phyloP scores from a whole-genome alignment of 2,113 vertebrate species.

The Athene cunicularia region DNA sequence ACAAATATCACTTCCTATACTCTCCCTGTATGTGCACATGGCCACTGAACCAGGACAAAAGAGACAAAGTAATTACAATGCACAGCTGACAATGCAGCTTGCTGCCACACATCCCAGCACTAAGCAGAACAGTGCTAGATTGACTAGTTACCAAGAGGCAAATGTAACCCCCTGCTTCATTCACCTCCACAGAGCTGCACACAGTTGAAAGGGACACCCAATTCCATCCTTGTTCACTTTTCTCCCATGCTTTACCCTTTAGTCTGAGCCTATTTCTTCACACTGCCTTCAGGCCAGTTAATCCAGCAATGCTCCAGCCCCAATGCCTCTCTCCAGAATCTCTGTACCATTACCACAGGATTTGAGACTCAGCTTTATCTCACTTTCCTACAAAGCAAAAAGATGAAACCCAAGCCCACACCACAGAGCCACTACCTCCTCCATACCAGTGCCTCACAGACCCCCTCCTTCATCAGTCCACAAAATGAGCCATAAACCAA shows the following conservation, averaged over 20 bases:
- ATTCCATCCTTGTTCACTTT: background rate
- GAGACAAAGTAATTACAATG: background rate
- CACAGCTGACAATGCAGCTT: background rate
- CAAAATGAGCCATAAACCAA: background rate
- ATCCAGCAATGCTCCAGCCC: background rate
- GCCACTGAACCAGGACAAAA: background rate
- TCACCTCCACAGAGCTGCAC: background rate
- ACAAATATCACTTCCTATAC: background rate
- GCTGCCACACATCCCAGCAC: background rate
- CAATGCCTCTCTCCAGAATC: background rate
- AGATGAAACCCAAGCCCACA: background rate
- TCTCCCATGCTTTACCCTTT: fast-evolving
- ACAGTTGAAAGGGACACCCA: fast-evolving
- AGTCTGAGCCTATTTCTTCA: background rate
- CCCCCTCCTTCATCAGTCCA: background rate
- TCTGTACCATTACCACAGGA: background rate
- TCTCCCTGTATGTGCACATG: fast-evolving
- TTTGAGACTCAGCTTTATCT: background rate
- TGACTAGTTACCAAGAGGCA: background rate
- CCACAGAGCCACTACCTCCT: background rate
- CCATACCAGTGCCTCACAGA: fast-evolving
- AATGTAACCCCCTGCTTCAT: background rate
- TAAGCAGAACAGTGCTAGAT: background rate
- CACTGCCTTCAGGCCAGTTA: background rate
- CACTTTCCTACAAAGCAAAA: background rate